phyloP scores from a whole-genome alignment of 2,888 invertebrate genomes.

The Meteorus cinctellus region DNA sequence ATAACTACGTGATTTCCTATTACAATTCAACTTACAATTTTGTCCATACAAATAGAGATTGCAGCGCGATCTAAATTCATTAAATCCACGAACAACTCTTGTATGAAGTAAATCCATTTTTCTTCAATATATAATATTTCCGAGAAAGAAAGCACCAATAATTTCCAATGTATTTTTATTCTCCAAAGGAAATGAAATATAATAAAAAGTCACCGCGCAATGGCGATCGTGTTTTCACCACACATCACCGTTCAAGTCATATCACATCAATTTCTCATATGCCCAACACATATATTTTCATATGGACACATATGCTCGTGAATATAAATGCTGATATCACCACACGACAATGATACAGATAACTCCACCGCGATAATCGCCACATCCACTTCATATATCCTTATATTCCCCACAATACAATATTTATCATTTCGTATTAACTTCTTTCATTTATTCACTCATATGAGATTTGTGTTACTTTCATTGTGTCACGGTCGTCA shows the following conservation, averaged over 20 bases:
- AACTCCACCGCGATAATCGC: constrained; percentile 25
- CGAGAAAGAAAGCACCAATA: not conserved
- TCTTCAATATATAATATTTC: constrained; percentile 18
- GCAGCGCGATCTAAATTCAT: constrained; percentile 66
- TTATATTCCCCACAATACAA: too few relatives aligned
- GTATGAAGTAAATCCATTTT: constrained; percentile 65
- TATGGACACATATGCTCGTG: too few relatives aligned
- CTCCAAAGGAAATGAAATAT: not conserved
- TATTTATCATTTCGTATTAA: not conserved
- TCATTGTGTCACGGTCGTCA: not conserved
- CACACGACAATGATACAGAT: not conserved
- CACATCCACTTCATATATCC: constrained; percentile 1
- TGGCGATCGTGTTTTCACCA: not conserved
- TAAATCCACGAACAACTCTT: constrained; percentile 66
- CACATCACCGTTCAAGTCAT: not conserved
- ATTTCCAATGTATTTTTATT: constrained; percentile 24
- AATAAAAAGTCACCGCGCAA: not conserved
- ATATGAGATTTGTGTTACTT: not conserved
- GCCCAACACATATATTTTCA: too few relatives aligned
- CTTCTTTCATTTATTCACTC: not conserved
- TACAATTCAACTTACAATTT: constrained; percentile 63
- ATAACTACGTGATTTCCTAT: not conserved
- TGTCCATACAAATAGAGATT: constrained; percentile 66
- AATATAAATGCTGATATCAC: not conserved
- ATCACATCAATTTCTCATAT: not conserved